Conservation (phyloP, 1,140 invertebrate genomes). For the Chrysomallon squamiferum region DNA sequence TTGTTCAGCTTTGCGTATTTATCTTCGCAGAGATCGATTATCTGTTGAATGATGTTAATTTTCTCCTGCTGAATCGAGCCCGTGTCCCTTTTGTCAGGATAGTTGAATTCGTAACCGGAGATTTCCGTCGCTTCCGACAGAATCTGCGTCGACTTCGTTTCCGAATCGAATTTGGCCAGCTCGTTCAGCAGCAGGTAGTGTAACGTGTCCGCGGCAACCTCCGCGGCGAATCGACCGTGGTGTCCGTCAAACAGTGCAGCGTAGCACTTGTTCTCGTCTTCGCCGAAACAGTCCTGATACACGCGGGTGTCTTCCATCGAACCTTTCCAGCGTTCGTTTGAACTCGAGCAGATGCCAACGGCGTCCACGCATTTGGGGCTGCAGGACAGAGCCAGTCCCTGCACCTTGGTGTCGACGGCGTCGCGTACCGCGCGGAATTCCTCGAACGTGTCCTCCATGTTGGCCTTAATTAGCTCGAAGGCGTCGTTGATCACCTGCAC, state of each 20-base stretch:
- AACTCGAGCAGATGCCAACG: slow-evolving; percentile 50
- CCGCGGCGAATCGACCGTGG: slow-evolving; percentile 56
- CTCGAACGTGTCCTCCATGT: slow-evolving; percentile 43
- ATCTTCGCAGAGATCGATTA: slow-evolving; percentile 53
- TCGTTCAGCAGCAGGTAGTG: slow-evolving; percentile 56
- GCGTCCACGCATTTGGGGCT: slow-evolving; percentile 48
- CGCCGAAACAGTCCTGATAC: slow-evolving; percentile 60
- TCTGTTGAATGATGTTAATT: slow-evolving; percentile 51
- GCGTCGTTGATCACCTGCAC: slow-evolving; percentile 55
- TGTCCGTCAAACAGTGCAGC: slow-evolving; percentile 60
- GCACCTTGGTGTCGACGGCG: slow-evolving; percentile 35
- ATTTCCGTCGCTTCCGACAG: slow-evolving; percentile 37
- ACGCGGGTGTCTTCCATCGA: slow-evolving; percentile 58
- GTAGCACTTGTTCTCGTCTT: slow-evolving; percentile 57
- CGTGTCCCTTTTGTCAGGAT: slow-evolving; percentile 38
- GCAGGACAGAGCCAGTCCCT: slow-evolving; percentile 45
- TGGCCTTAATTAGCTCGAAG: slow-evolving; percentile 56
- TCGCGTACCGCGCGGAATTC: slow-evolving; percentile 30
- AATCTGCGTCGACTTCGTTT: slow-evolving; percentile 44
- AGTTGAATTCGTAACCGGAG: slow-evolving; percentile 44
- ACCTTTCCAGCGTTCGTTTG: slow-evolving; percentile 55
- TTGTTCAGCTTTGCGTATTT: slow-evolving; percentile 44
- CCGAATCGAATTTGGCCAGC: slow-evolving; percentile 50
- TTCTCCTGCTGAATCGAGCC: slow-evolving; percentile 48
- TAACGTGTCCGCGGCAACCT: slow-evolving; percentile 51